Base-by-base conservation (phyloP, 2,888 invertebrate species). In the Nezara viridula region DNA sequence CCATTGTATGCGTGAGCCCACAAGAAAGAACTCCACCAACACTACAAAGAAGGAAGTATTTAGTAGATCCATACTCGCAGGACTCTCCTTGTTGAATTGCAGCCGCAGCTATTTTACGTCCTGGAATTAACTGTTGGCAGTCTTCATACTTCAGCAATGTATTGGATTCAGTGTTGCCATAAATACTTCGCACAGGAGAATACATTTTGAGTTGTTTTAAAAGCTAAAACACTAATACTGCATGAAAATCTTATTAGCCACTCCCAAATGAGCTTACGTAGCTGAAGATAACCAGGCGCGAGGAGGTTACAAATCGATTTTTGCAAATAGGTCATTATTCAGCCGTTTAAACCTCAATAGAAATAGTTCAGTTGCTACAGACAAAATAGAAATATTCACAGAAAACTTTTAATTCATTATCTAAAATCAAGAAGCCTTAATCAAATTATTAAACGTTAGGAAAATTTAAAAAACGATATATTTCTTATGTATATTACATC, bases 21-120 rank as follows among this genome's bases (percentile, higher is more conserved):
- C 96, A 95, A 89, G 95, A 95, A 55, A 95, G 92, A 89, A 92
- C 92, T 44, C 92, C 99, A 91, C 99, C 99, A 91, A 99, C 94
- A 86, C 98, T 98, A 93, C 99, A 99, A 81, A 98, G 94, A 73
- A 96, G 95, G 93, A 97, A 99, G 93, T 97, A 99, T 92, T 98
- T 96, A 91, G 94, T 93, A 0, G 98, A 98, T 52, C 97, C 99
- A 94, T 98, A 98, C 93, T 97, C 98, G 93, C 97, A 97, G 89
- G 96, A 96, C 93, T 96, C 91, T 92, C 93, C 37, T 92, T 91
- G 52, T 92, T 92, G 40, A 92, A 81, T 91, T 88, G 92, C 91
- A 50, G 93, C 93, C 44, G 93, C 93, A 24, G 92, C 93, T 90
- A 94, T 93, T 90, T 91, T 92, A 85, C 93, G 92, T 88, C 92